Evolutionary conservation across 2,888 invertebrate species (phyloP), one percentile per base, ranked within the genome.

Genomic region (Cataglyphis cursor): DNA sequence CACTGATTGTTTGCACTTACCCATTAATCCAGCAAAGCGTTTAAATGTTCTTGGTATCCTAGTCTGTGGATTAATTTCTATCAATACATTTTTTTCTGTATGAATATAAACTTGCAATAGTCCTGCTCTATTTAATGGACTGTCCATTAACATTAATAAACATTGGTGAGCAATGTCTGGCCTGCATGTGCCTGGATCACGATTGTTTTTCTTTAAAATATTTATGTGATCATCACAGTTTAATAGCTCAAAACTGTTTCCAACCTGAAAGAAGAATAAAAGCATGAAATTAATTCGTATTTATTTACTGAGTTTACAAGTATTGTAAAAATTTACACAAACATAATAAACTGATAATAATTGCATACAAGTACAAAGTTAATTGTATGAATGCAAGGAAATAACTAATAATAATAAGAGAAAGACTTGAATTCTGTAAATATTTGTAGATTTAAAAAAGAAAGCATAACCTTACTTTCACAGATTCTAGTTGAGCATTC

Each of bases 101-200:
- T 97, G 98, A 80, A 99, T 96, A 93, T 98, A 99, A 2, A 99
- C 98, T 96, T 99, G 99, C n/a, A 99, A 95, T 24, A 99, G 95
- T 0, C 99, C 99, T 64, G 99, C 99, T 91, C 99, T 96, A 95
- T 99, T 99, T 61, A 99, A 95, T 0, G 99, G 99, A 85, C 99
- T 99, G 94, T 99, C 99, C 96, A 99, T 97, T 68, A 99, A 96
- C 99, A 99, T 99, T 0, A 99, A 95, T 21, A 99, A 96, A 94
- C 99, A 99, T 95, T 99, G 99, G 95, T 99, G 99, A 0, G 98
- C 97, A 85, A 99, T 99, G 93, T 99, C 99, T 0, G 99, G 99
- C 44, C 99, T 96, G 93, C 98, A 99, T 2, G 97, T 96, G 0
- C 98, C 97, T 0, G 98, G 97, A 92, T 99, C 98, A 83, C 98